Evolutionary conservation across 2,888 invertebrate species (phyloP).

Genomic region (Ochropleura plecta): DNA sequence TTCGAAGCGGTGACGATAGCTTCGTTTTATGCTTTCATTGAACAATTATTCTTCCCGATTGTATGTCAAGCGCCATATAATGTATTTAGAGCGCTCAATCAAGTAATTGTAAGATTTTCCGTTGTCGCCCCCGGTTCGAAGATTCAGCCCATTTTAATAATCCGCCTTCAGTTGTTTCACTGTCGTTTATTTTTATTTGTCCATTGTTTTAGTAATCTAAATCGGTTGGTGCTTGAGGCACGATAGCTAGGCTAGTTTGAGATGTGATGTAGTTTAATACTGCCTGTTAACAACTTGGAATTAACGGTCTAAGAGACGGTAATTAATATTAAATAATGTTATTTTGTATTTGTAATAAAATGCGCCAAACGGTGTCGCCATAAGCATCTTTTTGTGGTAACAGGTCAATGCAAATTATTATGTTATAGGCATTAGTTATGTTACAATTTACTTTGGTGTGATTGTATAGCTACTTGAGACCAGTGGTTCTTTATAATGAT

Average conservation of each 20-base stretch:
- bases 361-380: constrained; percentile 36
- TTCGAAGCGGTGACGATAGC: constrained; percentile 56
- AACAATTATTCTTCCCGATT: constrained; percentile 14
- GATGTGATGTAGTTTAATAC: constrained; percentile 74
- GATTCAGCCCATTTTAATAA: constrained; percentile 46
- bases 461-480: constrained; percentile 63
- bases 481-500: constrained; percentile 68
- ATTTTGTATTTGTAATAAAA: constrained; percentile 59
- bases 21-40: constrained; percentile 28
- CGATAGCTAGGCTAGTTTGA: constrained; percentile 67
- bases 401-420: constrained; percentile 52
- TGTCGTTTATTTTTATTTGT: constrained; percentile 56
- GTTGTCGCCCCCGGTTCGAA: constrained; percentile 55
- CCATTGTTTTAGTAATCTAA: constrained; percentile 58
- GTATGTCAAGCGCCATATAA: constrained; percentile 19
- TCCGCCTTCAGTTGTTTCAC: constrained; percentile 66
- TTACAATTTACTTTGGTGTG: constrained; percentile 51
- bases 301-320: constrained; percentile 79
- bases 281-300: constrained; percentile 72
- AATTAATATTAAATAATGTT: constrained; percentile 65
- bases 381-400: constrained; percentile 38
- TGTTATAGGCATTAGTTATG: constrained; percentile 58
- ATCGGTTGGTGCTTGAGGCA: constrained; percentile 69
- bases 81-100: constrained; percentile 41
- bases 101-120: constrained; percentile 31